Evolutionary conservation across 2,797 vertebrate species (phyloP), one percentile per base, ranked within the genome.

Genomic region (Rhabdomys pumilio): DNA sequence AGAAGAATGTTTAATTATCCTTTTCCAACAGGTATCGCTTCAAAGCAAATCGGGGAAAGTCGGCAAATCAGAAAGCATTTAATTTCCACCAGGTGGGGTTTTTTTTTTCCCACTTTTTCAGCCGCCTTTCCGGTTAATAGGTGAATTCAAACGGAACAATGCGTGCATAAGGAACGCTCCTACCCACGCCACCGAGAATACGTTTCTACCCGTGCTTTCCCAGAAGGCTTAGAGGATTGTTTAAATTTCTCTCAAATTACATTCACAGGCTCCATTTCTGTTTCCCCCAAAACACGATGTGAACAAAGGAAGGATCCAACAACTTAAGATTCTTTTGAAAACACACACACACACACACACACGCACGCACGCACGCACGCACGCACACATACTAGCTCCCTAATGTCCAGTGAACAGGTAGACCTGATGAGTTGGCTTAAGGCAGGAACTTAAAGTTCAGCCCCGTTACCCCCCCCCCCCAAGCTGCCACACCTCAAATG

Each of bases 1-100:
- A 47, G 86, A 90, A 34, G 53, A 72, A 61, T 38, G 72, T 93
- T 90, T 90, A 55, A 92, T 93, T 84, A 84, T 2, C 4, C 63
- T 93, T 88, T 88, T 89, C 47, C 75, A 76, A 73, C 24, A 72
- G 13, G 17, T 73, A 67, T 84, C 26, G 15, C n/a, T 76, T 53
- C 53, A 73, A 13, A 63, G 11, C 22, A 55, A 90, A 53, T 82
- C 10, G 5, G 13, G 22, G 55, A 73, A 81, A 29, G 2, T 90
- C 31, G 67, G 24, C n/a, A 81, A 67, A 91, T 93, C 31, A 76
- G 20, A 82, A 29, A 2, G 4, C 34, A 14, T 50, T 92, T 83
- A 17, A 87, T 57, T 80, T 73, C 38, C 31, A 55, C 80, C 31
- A 24, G 4, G 29, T 47, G 29, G 44, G 44, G 44, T 19, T 59